Base-by-base conservation (phyloP, 2,113 vertebrate genomes). In the Fulmarus glacialis region DNA sequence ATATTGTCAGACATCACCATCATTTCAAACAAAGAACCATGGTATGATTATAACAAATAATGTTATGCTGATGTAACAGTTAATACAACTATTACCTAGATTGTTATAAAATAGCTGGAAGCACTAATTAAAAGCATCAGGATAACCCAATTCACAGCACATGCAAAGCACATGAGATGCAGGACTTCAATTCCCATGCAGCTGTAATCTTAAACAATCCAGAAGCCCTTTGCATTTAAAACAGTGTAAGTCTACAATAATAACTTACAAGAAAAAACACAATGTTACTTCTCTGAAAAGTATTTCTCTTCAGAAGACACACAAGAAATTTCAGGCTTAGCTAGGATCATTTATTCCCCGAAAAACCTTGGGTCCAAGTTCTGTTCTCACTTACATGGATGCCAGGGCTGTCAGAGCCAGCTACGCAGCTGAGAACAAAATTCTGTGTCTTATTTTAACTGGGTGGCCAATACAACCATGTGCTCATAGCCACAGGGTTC, bases 71-170 rank as follows among this genome's bases (percentile, higher is more conserved):
- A 96, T 91, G 90, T 90, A 97, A 91, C 83, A 92, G 84, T 97
- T 98, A 98, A 98, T 90, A 97, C 62, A 95, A 96, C 93, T n/a
- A 93, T 91, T 91, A 90, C 68, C 91, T 50, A 70, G 62, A 45
- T 85, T 82, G 92, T 92, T 90, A 95, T 77, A 94, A 95, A 90
- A 96, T 47, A 97, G 95, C 96, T 97, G 82, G 96, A 95, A 89
- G 96, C 71, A 93, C 73, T 98, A 87, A 97, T 94, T 97, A 97
- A 96, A 91, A 96, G 95, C 89, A 97, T 90, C 58, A n/a, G 81
- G 50, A 95, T 87, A 96, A 89, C 43, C 67, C 82, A 80, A 84
- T 70, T 83, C 79, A 79, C 58, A 89, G 96, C 72, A 97, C 95
- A 97, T 97, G 96, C 93, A 96, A 97, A 96, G 93, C 96, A 87